phyloP scores from a whole-genome alignment of 1,140 invertebrate species.

The Luehdorfia chinensis region DNA sequence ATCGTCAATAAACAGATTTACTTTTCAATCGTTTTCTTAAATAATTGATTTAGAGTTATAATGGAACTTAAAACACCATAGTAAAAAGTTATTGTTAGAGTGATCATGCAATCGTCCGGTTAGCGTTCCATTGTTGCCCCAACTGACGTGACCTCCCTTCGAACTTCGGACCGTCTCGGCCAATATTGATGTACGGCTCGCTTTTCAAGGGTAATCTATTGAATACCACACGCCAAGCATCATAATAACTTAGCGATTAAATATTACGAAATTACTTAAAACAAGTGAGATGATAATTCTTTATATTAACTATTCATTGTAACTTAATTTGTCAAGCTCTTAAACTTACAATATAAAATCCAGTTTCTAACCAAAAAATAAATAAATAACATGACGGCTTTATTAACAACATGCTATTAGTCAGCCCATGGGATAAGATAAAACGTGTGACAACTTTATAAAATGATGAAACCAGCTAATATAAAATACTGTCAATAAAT shows the following conservation, averaged over 20 bases:
- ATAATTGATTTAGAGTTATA: no score
- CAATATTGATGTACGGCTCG: slow-evolving; percentile 12
- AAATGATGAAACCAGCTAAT: slow-evolving; percentile 14
- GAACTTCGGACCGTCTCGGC: slow-evolving; percentile 16
- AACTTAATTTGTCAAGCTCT: slow-evolving; percentile 23
- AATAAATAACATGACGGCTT: slow-evolving; percentile 5
- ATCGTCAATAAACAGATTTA: no score
- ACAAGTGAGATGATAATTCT: neutral
- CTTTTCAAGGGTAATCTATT: slow-evolving; percentile 8
- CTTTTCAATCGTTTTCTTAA: no score
- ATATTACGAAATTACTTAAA: slow-evolving; percentile 11
- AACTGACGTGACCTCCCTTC: slow-evolving; percentile 32
- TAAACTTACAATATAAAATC: slow-evolving; percentile 20
- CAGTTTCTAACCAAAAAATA: slow-evolving; percentile 9
- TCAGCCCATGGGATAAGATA: slow-evolving; percentile 17
- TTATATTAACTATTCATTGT: slow-evolving; percentile 14
- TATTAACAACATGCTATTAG: slow-evolving; percentile 16
- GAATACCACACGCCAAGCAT: slow-evolving; percentile 7
- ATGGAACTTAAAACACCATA: slow-evolving; percentile 5
- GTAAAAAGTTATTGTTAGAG: slow-evolving; percentile 22
- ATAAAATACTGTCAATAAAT: slow-evolving; percentile 15
- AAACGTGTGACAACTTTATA: slow-evolving; percentile 17
- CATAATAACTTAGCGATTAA: slow-evolving; percentile 14
- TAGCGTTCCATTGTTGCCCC: slow-evolving; percentile 56
- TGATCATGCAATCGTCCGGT: slow-evolving; percentile 58